phyloP scores from a whole-genome alignment of 2,888 invertebrate species.

The Tipula unca region DNA sequence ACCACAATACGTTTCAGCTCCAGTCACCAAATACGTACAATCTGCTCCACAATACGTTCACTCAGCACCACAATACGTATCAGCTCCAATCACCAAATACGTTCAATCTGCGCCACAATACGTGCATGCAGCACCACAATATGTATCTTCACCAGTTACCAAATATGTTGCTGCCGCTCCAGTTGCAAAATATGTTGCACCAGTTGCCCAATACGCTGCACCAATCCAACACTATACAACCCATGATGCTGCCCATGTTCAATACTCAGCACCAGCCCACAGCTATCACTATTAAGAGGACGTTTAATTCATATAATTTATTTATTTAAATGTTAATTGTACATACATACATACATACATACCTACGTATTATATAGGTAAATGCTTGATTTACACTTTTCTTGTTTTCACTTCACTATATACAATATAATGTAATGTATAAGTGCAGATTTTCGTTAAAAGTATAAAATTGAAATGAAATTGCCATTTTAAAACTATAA shows the following conservation, averaged over 20 bases:
- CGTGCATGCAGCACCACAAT: constrained; percentile 16
- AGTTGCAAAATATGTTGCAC: constrained; percentile 21
- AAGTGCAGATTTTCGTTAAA: background rate
- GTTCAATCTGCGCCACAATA: constrained; percentile 23
- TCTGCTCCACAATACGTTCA: constrained; percentile 20
- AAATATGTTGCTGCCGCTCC: constrained; percentile 1
- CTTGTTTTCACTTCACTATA: background rate
- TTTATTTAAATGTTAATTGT: background rate
- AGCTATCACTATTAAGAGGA: constrained; percentile 14
- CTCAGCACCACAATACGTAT: constrained; percentile 24
- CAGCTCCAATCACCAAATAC: constrained; percentile 26
- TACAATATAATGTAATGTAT: background rate
- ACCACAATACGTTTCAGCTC: constrained; percentile 20
- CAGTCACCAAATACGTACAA: constrained; percentile 24
- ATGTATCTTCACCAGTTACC: background rate
- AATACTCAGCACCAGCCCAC: constrained; percentile 16
- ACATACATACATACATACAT: background rate
- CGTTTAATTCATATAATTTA: background rate
- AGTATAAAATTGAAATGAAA: background rate
- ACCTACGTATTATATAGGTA: no score
- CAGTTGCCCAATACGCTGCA: constrained; percentile 17
- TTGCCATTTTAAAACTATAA: background rate
- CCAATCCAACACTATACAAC: constrained; percentile 16
- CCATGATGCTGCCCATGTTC: constrained; percentile 9
- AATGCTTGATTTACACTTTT: background rate